Evolutionary conservation across 37 sponge, comb jelly and placozoan genomes (phyloP), one percentile per base, ranked within the genome.

Genomic region (Petrosia ficiformis): DNA sequence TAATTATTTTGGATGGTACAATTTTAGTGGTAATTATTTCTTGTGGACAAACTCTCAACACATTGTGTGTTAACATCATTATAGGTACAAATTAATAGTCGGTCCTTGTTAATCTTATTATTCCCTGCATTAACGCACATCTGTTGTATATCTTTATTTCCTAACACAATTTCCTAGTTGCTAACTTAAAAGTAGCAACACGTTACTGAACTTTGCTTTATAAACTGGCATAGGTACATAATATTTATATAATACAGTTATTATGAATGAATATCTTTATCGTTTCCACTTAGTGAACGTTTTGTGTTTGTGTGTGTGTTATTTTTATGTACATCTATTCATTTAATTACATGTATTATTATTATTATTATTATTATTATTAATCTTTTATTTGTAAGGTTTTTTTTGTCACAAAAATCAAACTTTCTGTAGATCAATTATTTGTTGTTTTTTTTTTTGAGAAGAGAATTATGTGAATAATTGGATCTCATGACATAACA

Each of bases 291-390:
- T 19, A 19, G 54, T 48, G 8, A 19, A 48, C 14, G 8, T 48
- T 48, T 8, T 48, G 54, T 48, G 14, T 14, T 48, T 48, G 54
- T 48, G 54, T 48, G 14, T 48, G 54, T 48, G 54, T 48, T 48
- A 14, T 48, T 14, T 14, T 48, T 48, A 14, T 48, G 54, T 48
- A 48, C 14, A 14, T 48, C 14, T 48, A 14, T 48, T 8, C 14
- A 14, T 48, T 8, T 48, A 48, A 19, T 48, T 19, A 19, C 8
- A 48, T 19, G 14, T 48, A 48, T 14, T 14, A 48, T 48, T 48
- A 48, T 48, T 48, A 48, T 48, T 48, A 48, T 48, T 48, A 48
- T 48, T 48, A 48, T 48, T 48, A 48, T 14, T 48, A 48, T 48
- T 48, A 48, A 19, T 48, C 8, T 48, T 48, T 19, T 48, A 19